Evolutionary conservation across 2,888 invertebrate species (phyloP).

Genomic region (Gnatocerus cornutus): DNA sequence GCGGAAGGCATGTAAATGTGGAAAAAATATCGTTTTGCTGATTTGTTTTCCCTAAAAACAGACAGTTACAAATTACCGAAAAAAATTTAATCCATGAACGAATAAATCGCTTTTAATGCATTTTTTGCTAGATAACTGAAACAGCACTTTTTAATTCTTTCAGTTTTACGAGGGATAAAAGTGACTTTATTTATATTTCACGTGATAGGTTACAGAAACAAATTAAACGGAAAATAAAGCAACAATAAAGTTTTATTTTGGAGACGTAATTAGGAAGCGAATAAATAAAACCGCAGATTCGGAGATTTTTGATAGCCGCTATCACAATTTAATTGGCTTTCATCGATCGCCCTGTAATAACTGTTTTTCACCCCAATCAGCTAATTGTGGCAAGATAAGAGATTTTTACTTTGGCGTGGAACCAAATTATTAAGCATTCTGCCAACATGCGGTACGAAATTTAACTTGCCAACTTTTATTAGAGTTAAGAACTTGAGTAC

Average conservation of each 20-base stretch:
- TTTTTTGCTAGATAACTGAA: neutral
- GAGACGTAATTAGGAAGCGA: neutral
- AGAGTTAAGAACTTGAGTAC: slow-evolving; percentile 22
- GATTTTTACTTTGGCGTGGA: neutral
- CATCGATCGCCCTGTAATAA: neutral
- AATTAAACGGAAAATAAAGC: slow-evolving; percentile 9
- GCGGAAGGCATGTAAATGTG: neutral
- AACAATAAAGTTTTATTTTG: slow-evolving; percentile 11
- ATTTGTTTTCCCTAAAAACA: too few relatives aligned
- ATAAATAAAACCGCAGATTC: slow-evolving; percentile 4
- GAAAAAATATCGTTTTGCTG: neutral
- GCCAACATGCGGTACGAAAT: slow-evolving; percentile 10
- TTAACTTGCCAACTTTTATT: slow-evolving; percentile 22
- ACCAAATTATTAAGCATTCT: slow-evolving; percentile 26
- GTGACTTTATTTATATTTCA: slow-evolving; percentile 3
- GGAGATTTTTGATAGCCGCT: neutral
- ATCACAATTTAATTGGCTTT: slow-evolving; percentile 2
- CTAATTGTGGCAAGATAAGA: too few relatives aligned
- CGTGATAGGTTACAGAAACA: slow-evolving; percentile 11
- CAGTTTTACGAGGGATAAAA: slow-evolving; percentile 5
- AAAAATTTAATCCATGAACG: too few relatives aligned
- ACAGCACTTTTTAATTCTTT: neutral
- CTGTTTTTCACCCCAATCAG: too few relatives aligned
- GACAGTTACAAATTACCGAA: too few relatives aligned
- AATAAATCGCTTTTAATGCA: too few relatives aligned